Evolutionary conservation across 2,113 vertebrate species (phyloP), one percentile per base, ranked within the genome.

Genomic region (Bungarus multicinctus): DNA sequence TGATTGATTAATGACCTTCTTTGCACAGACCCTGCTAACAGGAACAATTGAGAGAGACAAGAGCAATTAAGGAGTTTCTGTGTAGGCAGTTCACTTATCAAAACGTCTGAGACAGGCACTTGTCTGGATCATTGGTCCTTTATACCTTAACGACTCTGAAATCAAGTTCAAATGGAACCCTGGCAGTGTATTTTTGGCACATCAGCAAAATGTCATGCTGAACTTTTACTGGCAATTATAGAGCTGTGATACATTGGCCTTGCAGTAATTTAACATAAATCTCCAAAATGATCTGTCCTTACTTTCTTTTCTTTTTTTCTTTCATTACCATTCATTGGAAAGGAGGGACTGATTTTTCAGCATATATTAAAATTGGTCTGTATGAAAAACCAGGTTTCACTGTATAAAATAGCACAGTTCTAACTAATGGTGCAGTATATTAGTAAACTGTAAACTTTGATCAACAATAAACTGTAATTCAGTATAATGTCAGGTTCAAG

Each of bases 1-100:
- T 97, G 97, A 98, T 94, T 97, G 97, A 97, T 96, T 93, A 95
- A 95, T 97, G 96, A 97, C 97, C 97, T 97, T 98, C 34, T 96
- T 92, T 64, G 45, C 87, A 58, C 92, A 57, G 96, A 91, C 90
- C 60, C 94, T 27, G 91, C 94, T 96, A 97, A 94, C 90, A 89
- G 94, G 94, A 97, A 95, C 96, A 95, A 93, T 85, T 81, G 96
- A 94, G 95, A 95, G 95, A 96, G 95, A 96, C 92, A 92, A 95
- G 94, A 93, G 96, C 97, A 97, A 97, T 98, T 98, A 97, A 96
- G 95, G 95, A 93, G 94, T 93, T 96, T 94, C 93, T 91, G 94
- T 93, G 55, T 90, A 94, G 95, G 92, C 96, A 92, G 94, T 90
- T 95, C 94, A 92, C 96, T 97, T 94, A 95, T 97, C 98, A 97